Base-by-base conservation (phyloP, 2,888 invertebrate species). In the Xylocampa areola region DNA sequence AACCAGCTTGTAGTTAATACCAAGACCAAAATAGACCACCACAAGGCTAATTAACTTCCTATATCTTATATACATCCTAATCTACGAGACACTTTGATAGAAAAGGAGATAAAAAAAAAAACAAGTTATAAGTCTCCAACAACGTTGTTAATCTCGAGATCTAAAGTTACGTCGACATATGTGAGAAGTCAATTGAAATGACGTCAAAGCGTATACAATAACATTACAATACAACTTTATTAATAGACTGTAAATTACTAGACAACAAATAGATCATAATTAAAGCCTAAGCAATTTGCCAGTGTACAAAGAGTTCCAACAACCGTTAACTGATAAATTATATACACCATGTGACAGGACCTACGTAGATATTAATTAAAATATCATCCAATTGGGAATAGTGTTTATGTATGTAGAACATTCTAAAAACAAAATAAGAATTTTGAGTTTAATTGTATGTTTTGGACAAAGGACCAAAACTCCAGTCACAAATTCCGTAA, bases 171-270 rank as follows among this genome's bases (percentile, higher is more conserved):
- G 21, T 17, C 29, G 14, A 17, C 32, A 1, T 6, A 17, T 35
- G 30, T 40, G 51, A 58, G 7, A 40, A 64, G 53, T 68, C 41
- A 68, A 68, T 47, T 61, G 62, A 25, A 37, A 21, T 68, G 52
- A 61, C 68, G 62, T 61, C 63, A 61, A 47, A 63, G 17, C 23
- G 37, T 19, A 50, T 52, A 40, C 33, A 13, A 49, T 41, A 16
- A 41, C 29, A 49, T 41, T 13, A 41, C 29, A 29, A 35, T 41
- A 39, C 14, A 36, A 11, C 25, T 32, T 57, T 17, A 32, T 57
- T 23, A 48, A 33, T 48, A 16, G 27, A 16, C 37, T 14, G 17
- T 41, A 29, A 43, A 25, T 25, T 27, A 14, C 16, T 10, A 16
- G 36, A 29, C 7, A 25, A 29, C 13, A 47, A 14, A 14, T 57